Percentiles rank a stretch among this genome's conserved stretches.
phyloP scores from a whole-genome alignment of 2,888 invertebrate genomes.

The Papilio demoleus region DNA sequence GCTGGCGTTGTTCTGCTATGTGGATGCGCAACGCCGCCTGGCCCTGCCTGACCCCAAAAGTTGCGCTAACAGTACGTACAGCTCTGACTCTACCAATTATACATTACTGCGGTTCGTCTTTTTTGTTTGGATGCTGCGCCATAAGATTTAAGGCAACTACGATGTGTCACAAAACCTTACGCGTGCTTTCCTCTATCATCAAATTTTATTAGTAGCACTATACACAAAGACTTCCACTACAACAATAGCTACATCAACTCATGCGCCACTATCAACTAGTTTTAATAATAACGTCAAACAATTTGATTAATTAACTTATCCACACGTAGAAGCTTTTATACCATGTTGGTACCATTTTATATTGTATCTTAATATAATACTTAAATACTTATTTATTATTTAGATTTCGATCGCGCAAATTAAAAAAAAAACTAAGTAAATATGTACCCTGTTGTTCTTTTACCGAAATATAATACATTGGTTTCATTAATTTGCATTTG shows the following conservation, averaged over 20 bases:
- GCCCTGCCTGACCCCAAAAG: constrained; percentile 95
- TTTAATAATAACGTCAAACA: background rate
- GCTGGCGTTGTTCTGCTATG: constrained; percentile 86
- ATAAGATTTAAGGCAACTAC: background rate
- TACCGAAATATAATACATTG: no score
- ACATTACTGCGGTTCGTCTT: background rate
- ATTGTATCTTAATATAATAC: no score
- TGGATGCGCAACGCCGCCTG: constrained; percentile 91
- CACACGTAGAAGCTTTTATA: background rate
- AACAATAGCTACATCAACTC: background rate
- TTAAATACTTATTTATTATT: no score
- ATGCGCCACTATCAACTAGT: background rate
- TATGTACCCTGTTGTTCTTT: no score
- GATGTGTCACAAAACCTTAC: no score
- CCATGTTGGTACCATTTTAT: no score
- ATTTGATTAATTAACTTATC: background rate
- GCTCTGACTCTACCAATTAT: background rate
- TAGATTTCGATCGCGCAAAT: no score
- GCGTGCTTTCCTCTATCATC: no score
- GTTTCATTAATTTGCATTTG: no score
- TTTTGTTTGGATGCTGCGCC: background rate
- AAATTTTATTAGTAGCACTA: background rate
- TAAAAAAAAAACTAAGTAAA: no score
- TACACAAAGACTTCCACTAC: background rate
- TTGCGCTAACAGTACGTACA: constrained; percentile 93